Evolutionary conservation across 2,888 invertebrate genomes (phyloP), one percentile per base, ranked within the genome.

Genomic region (Agrypnus murinus): DNA sequence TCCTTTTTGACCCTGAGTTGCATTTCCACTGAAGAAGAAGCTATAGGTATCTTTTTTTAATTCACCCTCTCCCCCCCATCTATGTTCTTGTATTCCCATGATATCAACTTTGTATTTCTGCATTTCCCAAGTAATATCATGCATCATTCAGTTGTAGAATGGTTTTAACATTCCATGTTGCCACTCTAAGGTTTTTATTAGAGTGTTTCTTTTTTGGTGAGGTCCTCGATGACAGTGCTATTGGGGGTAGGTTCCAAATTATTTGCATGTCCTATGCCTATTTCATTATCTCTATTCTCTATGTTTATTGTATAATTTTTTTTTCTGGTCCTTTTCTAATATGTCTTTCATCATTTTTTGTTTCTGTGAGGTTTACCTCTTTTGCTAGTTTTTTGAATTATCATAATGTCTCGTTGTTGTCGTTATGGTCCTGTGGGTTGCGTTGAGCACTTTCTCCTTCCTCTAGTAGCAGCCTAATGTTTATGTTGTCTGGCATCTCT

Each of bases 11-110:
- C 9, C 36, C 9, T 7, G 36, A 36, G 36, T 36, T 36, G 7
- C 43, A 8, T 43, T 6, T n/a, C 43, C 43, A 43, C 43, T 43
- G 12, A 8, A 43, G 5, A 43, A n/a, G 12, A 43, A 43, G 12
- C 43, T 43, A n/a, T 43, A 43, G 43, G 7, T n/a, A 43, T 43
- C 43, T 43, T 43, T 43, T 43, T 43, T 6, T 5, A 43, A 8
- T 43, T 43, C 14, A 6, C 46, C 17, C 15, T 46, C 17, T 40
- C 15, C 14, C 6, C 4, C 4, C 7, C 46, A 12, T 15, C 19
- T 46, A 46, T 19, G 46, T 46, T 46, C 46, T 14, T 46, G 46
- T 15, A 46, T 15, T n/a, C 46, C 46, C 15, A 14, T 10, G 6
- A 46, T 14, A 19, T 17, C 46, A 7, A 46, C 10, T 14, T 46